A percentile compares a stretch with the other conserved stretches of the same genome.
Evolutionary conservation across 1,140 invertebrate species (phyloP).

Genomic region (Hesperophylax magnus): DNA sequence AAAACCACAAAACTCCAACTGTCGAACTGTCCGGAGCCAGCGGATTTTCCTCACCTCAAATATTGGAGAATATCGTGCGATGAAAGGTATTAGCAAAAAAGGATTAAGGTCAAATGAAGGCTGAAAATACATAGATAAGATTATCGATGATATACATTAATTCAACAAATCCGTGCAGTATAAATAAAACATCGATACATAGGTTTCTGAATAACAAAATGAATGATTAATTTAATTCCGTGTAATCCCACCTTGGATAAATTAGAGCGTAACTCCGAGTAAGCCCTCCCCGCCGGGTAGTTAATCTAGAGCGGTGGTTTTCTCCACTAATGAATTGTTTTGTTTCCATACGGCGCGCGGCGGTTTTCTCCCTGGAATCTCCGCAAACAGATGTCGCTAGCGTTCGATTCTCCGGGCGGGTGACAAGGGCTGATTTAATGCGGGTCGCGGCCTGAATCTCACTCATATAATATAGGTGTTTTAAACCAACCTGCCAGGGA

Average conservation of each 20-base stretch:
- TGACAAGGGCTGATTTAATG: constrained; percentile 1
- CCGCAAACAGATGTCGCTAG: constrained; percentile 45
- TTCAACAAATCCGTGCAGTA: too few species aligned
- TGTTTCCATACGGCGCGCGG: constrained; percentile 34
- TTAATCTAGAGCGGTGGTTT: constrained; percentile 43
- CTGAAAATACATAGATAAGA: too few species aligned
- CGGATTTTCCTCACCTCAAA: too few species aligned
- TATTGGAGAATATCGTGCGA: too few species aligned
- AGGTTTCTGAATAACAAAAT: background rate
- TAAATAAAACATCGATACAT: too few species aligned
- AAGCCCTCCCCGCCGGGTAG: constrained; percentile 22
- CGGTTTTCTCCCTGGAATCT: constrained; percentile 35
- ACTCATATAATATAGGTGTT: too few species aligned
- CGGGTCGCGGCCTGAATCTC: background rate
- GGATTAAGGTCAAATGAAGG: too few species aligned
- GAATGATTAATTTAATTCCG: background rate
- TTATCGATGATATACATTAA: too few species aligned
- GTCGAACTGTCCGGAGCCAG: too few species aligned
- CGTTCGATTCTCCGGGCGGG: constrained; percentile 18
- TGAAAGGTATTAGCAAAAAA: too few species aligned
- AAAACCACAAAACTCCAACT: too few species aligned
- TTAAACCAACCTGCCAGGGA: too few species aligned
- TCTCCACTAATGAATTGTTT: constrained; percentile 48
- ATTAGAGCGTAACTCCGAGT: background rate
- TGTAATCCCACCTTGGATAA: background rate